These are phyloP conservation scores for Aeoliscus strigatus DNA, from an alignment of 2,797 vertebrate genomes.

Conservation along the genomic window DNA sequence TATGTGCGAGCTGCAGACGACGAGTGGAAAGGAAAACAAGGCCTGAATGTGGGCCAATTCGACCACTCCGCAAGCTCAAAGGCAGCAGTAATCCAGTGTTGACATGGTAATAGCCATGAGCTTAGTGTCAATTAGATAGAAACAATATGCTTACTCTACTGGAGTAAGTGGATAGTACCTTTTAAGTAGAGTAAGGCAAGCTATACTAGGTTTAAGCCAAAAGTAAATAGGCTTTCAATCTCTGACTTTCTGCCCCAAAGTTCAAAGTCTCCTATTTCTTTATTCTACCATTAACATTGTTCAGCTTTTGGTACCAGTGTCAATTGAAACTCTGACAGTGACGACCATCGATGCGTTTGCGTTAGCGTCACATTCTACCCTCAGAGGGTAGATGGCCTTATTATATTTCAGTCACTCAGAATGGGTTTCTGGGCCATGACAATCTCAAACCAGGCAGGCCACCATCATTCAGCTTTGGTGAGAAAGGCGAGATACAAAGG, in stretches of 20 bases:
- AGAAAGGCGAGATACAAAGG: conserved; percentile 71
- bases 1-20: conserved; percentile 60
- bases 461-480: conserved; percentile 69
- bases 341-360: conserved; percentile 29
- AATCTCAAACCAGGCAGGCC: conserved; percentile 61
- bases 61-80: conserved; percentile 73
- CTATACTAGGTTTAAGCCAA: conserved; percentile 22
- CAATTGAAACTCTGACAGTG: conserved; percentile 21
- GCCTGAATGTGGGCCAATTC: conserved; percentile 72
- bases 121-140: conserved; percentile 79
- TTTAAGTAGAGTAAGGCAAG: conserved; percentile 52
- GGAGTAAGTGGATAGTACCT: conserved; percentile 68
- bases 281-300: conserved; percentile 8
- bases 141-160: conserved; percentile 74
- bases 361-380: conserved; percentile 39
- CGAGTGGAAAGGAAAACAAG: conserved; percentile 75
- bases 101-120: conserved; percentile 75
- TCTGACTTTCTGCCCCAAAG: conserved; percentile 11
- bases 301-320: conserved; percentile 25
- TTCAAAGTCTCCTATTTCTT: conserved; percentile 2
- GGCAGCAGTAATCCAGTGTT: conserved; percentile 76
- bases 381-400: conserved; percentile 61
- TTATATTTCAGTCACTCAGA: conserved; percentile 56
- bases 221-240: conserved; percentile 34
- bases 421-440: conserved; percentile 60